Conservation (phyloP, 1,140 invertebrate species). For the Brachionus asplanchnoidis region DNA sequence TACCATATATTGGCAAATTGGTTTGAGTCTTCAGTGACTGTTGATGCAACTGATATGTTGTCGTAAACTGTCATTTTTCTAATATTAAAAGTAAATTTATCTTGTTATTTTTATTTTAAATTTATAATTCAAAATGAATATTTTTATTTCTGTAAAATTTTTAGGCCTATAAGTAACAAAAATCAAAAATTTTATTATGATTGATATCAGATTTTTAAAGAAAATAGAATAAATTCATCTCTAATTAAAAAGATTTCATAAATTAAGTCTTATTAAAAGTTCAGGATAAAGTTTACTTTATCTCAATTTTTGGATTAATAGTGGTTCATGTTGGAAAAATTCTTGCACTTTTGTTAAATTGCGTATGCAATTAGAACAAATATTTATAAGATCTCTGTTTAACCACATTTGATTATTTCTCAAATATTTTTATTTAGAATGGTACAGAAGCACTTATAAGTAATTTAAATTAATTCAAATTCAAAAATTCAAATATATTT, state of each 20-base stretch:
- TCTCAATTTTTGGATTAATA: not conserved
- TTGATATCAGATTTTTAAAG: not conserved
- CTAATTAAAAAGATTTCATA: not conserved
- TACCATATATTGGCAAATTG: constrained; percentile 26
- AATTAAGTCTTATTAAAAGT: not conserved
- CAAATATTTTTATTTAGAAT: too few relatives aligned
- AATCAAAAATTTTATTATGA: not conserved
- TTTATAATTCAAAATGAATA: not conserved
- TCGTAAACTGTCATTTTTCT: constrained; percentile 9
- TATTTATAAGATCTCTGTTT: too few relatives aligned
- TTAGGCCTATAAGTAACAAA: not conserved
- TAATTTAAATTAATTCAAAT: too few relatives aligned
- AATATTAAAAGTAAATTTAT: too few relatives aligned
- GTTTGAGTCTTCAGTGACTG: not conserved
- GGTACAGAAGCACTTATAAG: too few relatives aligned
- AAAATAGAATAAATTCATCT: not conserved
- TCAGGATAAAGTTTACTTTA: not conserved
- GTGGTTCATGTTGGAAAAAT: too few relatives aligned
- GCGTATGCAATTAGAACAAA: too few relatives aligned
- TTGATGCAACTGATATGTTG: not conserved
- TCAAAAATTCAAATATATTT: too few relatives aligned
- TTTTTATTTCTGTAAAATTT: not conserved
- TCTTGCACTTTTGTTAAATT: too few relatives aligned
- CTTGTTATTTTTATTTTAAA: not conserved
- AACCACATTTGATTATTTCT: too few relatives aligned